Evolutionary conservation across 2,888 invertebrate species (phyloP).

Genomic region (Lasioglossum zephyrum): DNA sequence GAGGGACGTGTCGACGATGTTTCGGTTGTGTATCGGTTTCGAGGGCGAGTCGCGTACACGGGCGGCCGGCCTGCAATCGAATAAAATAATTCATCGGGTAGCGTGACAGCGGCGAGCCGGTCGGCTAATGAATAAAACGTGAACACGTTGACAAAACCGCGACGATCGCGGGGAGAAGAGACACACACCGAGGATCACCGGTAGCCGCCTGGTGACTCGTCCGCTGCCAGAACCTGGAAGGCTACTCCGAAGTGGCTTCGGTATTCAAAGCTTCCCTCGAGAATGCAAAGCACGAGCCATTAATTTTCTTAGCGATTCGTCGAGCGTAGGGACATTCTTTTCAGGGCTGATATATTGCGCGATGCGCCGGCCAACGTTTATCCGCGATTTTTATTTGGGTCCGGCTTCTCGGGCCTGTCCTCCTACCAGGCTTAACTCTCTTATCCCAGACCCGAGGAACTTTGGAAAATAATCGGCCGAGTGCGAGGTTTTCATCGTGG

Average conservation of each 20-base stretch:
- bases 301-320: slow-evolving; percentile 73
- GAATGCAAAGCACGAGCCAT: slow-evolving; percentile 73
- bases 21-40: slow-evolving; percentile 22
- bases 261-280: slow-evolving; percentile 68
- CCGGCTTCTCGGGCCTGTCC: slow-evolving; percentile 11
- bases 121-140: slow-evolving; percentile 57
- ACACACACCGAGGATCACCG: slow-evolving; percentile 22
- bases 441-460: not conserved
- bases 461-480: not conserved
- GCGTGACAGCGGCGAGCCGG: slow-evolving; percentile 29
- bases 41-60: slow-evolving; percentile 27
- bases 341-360: slow-evolving; percentile 67
- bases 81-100: slow-evolving; percentile 55
- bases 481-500: not conserved
- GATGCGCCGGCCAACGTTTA: slow-evolving; percentile 46
- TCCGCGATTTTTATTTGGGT: slow-evolving; percentile 52
- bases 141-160: slow-evolving; percentile 47
- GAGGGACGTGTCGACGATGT: not conserved
- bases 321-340: slow-evolving; percentile 68
- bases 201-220: slow-evolving; percentile 36
- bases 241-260: slow-evolving; percentile 46
- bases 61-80: not conserved
- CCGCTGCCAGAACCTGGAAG: slow-evolving; percentile 53
- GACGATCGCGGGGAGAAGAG: slow-evolving; percentile 28
- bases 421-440: slow-evolving; percentile 9